Evolutionary conservation across 2,113 vertebrate genomes (phyloP), one percentile per base, ranked within the genome.

Genomic region (Synodontis membranacea): DNA sequence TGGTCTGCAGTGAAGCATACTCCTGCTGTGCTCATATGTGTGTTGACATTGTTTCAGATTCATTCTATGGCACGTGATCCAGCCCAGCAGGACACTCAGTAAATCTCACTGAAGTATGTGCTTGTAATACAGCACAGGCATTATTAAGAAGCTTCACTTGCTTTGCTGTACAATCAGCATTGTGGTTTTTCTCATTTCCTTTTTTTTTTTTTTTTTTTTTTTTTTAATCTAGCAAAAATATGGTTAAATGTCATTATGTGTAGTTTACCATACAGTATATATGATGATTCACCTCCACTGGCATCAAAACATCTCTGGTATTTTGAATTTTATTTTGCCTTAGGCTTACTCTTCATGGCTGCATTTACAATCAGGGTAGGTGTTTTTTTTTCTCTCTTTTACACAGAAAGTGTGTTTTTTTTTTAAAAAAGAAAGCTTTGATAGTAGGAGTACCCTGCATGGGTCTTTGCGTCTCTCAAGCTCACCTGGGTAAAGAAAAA

Each of bases 51-150:
- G 48, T 87, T 83, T 87, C 82, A 66, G 14, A 66, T 86, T 84
- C 76, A 54, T 19, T 79, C 62, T 85, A 52, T 82, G 46, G 48
- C 70, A 83, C 80, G 70, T 87, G 86, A 87, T 83, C 81, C 58
- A 87, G 39, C 56, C 80, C 86, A 87, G 86, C 70, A 66, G 28
- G 86, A 78, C 58, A 66, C 86, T 83, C 86, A 42, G 70, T 78
- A 83, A 87, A 78, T 87, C 72, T 82, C 70, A 83, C 86, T 87
- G 86, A 83, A 83, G 86, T 82, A 87, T 83, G 86, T 83, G 86
- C 86, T 87, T 83, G 80, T 83, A 83, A 87, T 83, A 83, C 81
- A 76, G 70, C 52, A 62, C 72, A 78, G 80, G 72, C 86, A 83
- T 87, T 83, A 87, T 87, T 87, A 75, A 87, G 83, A 78, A 75